These are phyloP conservation scores for Zelostemma sp. DNA, from an alignment of 1,140 invertebrate species.

Conservation along the genomic window DNA sequence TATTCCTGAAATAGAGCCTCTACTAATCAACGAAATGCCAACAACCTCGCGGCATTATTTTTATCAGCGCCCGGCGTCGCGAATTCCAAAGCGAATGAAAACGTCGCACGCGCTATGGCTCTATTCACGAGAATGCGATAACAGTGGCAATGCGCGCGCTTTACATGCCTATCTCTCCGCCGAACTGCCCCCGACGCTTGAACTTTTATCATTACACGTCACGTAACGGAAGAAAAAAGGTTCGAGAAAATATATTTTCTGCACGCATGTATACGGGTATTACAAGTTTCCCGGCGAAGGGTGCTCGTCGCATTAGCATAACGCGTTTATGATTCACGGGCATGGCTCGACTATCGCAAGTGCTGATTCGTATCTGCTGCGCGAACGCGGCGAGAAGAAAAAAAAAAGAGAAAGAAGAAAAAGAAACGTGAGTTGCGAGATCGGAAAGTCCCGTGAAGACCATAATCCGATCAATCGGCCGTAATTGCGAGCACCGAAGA, in stretches of 20 bases:
- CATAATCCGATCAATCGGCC: slow-evolving; percentile 27
- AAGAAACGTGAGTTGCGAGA: slow-evolving; percentile 40
- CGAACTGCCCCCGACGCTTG: neutral
- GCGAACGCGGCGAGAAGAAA: slow-evolving; percentile 8
- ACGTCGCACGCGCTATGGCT: slow-evolving; percentile 38
- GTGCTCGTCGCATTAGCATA: slow-evolving; percentile 27
- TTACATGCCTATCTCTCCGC: slow-evolving; percentile 43
- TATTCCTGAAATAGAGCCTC: neutral
- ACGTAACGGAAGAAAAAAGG: slow-evolving; percentile 14
- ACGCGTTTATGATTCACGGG: slow-evolving; percentile 36
- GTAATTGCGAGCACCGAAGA: slow-evolving; percentile 12
- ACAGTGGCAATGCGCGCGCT: slow-evolving; percentile 30
- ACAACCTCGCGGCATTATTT: slow-evolving; percentile 13
- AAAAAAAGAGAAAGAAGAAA: slow-evolving; percentile 27
- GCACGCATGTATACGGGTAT: slow-evolving; percentile 17
- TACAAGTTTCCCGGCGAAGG: neutral
- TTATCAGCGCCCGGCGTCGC: slow-evolving; percentile 13
- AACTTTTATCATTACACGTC: slow-evolving; percentile 29
- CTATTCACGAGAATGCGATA: slow-evolving; percentile 39
- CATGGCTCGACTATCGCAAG: neutral
- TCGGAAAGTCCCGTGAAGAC: slow-evolving; percentile 3
- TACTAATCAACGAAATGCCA: neutral
- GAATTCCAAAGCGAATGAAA: slow-evolving; percentile 30
- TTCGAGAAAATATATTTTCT: slow-evolving; percentile 18
- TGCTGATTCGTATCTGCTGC: neutral